Evolutionary conservation across 2,797 vertebrate species (phyloP).

Genomic region (Fistularia commersonii): DNA sequence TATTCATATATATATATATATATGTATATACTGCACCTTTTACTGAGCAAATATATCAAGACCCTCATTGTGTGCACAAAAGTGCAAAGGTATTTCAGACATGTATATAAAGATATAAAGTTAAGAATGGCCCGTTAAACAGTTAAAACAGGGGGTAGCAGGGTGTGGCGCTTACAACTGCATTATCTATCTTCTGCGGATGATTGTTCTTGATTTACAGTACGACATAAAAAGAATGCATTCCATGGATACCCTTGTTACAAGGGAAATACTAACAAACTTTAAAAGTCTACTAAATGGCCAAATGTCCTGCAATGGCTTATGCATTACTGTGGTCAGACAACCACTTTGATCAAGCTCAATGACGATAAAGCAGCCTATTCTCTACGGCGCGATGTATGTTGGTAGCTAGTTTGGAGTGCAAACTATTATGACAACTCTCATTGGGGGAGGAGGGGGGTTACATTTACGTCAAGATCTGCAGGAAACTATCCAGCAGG

Average conservation of each 20-base stretch:
- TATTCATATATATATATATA: slow-evolving; percentile 61
- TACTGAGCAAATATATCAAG: slow-evolving; percentile 37
- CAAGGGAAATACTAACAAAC: slow-evolving; percentile 70
- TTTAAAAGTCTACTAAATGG: slow-evolving; percentile 64
- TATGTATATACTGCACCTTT: slow-evolving; percentile 38
- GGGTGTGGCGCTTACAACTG: background rate
- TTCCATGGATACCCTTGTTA: slow-evolving; percentile 70
- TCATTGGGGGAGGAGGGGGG: too few species aligned
- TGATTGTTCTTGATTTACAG: slow-evolving; percentile 27
- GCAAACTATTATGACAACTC: too few species aligned
- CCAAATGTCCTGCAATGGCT: slow-evolving; percentile 77
- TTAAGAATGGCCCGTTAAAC: slow-evolving; percentile 8
- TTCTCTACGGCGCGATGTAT: slow-evolving; percentile 36
- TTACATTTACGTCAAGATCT: too few species aligned
- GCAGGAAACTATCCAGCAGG: too few species aligned
- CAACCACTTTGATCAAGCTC: slow-evolving; percentile 55
- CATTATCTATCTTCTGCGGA: background rate
- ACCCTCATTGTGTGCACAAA: slow-evolving; percentile 22
- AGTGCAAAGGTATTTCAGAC: slow-evolving; percentile 22
- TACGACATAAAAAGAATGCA: slow-evolving; percentile 57
- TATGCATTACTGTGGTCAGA: slow-evolving; percentile 48
- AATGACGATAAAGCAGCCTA: slow-evolving; percentile 53
- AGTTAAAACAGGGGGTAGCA: slow-evolving; percentile 3
- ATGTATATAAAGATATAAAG: slow-evolving; percentile 22
- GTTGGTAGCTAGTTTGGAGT: background rate